These are phyloP conservation scores for Buathra laborator DNA, from an alignment of 2,888 invertebrate species.

Conservation along the genomic window DNA sequence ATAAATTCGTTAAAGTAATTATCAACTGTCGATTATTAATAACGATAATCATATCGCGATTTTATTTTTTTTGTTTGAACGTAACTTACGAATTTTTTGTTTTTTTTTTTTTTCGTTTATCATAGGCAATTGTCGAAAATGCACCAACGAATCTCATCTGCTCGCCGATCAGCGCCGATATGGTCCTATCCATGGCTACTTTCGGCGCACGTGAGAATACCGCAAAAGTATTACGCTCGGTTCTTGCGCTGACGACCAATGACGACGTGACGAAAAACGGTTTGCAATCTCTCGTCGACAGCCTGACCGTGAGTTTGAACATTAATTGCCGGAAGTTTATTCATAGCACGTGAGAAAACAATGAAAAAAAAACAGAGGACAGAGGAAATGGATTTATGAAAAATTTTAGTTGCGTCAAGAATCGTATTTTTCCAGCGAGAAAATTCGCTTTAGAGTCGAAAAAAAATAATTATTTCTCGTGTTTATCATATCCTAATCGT, in stretches of 20 bases:
- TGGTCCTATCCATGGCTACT: constrained; percentile 79
- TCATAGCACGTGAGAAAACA: constrained; percentile 89
- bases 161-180: constrained; percentile 81
- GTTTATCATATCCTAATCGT: too few species aligned
- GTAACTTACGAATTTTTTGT: too few species aligned
- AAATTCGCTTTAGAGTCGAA: too few species aligned
- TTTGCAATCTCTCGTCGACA: constrained; percentile 73
- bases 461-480: constrained; percentile 78
- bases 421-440: too few species aligned
- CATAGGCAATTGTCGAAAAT: constrained; percentile 69
- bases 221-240: constrained; percentile 69
- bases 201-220: constrained; percentile 77
- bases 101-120: not conserved
- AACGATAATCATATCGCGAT: too few species aligned
- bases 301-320: constrained; percentile 77
- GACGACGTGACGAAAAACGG: constrained; percentile 68
- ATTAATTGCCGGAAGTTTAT: constrained; percentile 88
- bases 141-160: constrained; percentile 73
- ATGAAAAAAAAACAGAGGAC: not conserved
- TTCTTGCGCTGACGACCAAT: constrained; percentile 73
- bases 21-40: too few species aligned
- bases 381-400: too few species aligned
- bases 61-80: too few species aligned
- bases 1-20: too few species aligned
- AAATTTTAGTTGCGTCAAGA: too few species aligned